phyloP scores from a whole-genome alignment of 2,113 vertebrate genomes.

The Prunella fulvescens region DNA sequence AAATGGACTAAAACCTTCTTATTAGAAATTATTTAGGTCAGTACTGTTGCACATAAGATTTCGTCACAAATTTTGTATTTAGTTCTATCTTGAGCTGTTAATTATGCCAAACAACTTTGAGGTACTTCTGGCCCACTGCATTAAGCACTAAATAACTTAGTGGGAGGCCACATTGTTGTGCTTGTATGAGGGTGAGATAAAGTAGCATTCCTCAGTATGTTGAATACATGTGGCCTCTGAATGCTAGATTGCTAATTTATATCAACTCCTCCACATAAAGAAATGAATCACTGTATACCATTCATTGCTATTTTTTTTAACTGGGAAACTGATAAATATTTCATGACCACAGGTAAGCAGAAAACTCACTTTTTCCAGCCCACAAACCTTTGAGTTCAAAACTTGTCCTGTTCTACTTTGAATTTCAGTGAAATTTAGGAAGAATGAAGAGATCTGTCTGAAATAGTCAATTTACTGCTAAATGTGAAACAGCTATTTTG shows the following conservation, averaged over 20 bases:
- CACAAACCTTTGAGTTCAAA: not conserved
- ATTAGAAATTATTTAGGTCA: not conserved
- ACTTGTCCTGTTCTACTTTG: not conserved
- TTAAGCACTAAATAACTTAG: not conserved
- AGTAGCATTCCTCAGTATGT: not conserved
- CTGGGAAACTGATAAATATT: slow-evolving; percentile 7
- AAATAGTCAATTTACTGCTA: not conserved
- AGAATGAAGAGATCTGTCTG: not conserved
- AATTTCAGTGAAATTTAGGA: not conserved
- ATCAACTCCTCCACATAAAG: not conserved
- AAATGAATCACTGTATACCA: not conserved
- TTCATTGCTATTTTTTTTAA: not conserved
- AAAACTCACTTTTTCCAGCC: not conserved
- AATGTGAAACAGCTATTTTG: not conserved
- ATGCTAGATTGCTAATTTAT: not conserved
- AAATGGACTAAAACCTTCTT: not conserved
- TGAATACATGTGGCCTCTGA: not conserved
- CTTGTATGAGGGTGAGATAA: not conserved
- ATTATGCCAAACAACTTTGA: not conserved
- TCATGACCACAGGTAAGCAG: not conserved
- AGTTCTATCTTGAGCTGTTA: not conserved
- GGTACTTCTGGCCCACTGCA: not conserved
- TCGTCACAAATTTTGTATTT: not conserved
- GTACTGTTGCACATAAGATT: not conserved
- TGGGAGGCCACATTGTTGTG: not conserved